Percentiles rank a stretch among this genome's conserved stretches.
Conservation (phyloP, 1,140 invertebrate species). For the Acromyrmex heyeri region DNA sequence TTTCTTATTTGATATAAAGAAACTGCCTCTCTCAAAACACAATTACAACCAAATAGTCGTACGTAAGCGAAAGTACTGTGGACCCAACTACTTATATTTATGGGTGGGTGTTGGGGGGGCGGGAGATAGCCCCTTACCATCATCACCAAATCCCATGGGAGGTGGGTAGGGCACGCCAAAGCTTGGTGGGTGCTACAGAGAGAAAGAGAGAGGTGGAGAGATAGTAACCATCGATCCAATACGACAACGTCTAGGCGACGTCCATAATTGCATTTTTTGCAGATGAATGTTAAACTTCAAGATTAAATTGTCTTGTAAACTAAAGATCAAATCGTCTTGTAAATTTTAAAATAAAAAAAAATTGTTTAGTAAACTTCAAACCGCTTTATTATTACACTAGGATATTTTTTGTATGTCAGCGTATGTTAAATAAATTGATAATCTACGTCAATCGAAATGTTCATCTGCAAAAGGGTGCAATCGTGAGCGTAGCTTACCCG, state of each 20-base stretch:
- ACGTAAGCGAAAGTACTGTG: constrained; percentile 87
- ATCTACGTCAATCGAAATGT: background rate
- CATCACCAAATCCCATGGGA: constrained; percentile 85
- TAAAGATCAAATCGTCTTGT: background rate
- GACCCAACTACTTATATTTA: constrained; percentile 86
- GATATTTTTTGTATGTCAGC: background rate
- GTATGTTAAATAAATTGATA: background rate
- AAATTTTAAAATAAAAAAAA: background rate
- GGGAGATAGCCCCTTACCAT: constrained; percentile 85
- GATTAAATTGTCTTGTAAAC: background rate
- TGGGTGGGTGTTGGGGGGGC: constrained; percentile 86
- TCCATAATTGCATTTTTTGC: constrained; percentile 76
- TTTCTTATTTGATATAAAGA: constrained; percentile 57
- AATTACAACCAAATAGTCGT: constrained; percentile 77
- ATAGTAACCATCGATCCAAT: constrained; percentile 82
- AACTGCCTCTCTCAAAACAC: constrained; percentile 72
- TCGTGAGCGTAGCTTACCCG: constrained; percentile 72
- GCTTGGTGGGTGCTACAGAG: constrained; percentile 84
- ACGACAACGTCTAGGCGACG: constrained; percentile 75
- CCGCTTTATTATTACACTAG: background rate
- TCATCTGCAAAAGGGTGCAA: constrained; percentile 64
- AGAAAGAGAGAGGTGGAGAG: constrained; percentile 7
- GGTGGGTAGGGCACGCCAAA: constrained; percentile 85
- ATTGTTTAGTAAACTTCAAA: background rate
- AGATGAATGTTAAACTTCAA: background rate